A percentile compares a stretch with the other conserved stretches of the same genome.
phyloP scores from a whole-genome alignment of 2,113 vertebrate genomes.

The Mugil cephalus region DNA sequence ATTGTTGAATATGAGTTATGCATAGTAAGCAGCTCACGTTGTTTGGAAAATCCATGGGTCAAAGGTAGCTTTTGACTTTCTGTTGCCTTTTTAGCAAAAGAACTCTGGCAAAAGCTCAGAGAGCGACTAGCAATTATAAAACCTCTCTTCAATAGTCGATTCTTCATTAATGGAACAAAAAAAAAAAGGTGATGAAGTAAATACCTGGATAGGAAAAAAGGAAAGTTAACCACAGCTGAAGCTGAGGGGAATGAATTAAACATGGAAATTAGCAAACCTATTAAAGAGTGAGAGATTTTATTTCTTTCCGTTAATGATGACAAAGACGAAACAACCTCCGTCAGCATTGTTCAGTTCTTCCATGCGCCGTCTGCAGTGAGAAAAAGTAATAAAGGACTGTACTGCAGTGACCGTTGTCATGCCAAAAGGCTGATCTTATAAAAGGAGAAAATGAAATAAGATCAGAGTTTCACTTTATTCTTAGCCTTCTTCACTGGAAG shows the following conservation, averaged over 20 bases:
- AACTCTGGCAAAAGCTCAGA: background rate
- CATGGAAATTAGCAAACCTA: conserved; percentile 22
- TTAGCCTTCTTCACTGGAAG: background rate
- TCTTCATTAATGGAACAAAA: conserved; percentile 12
- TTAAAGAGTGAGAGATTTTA: conserved; percentile 7
- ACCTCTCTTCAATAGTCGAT: conserved; percentile 7
- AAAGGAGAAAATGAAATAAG: conserved; percentile 38
- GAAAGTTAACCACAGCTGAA: conserved; percentile 7
- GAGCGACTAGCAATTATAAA: conserved; percentile 5
- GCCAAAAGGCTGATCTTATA: conserved; percentile 24
- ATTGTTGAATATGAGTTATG: background rate
- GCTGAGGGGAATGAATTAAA: conserved; percentile 23
- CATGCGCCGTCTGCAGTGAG: background rate
- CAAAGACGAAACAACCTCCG: conserved; percentile 34
- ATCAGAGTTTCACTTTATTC: conserved; percentile 35
- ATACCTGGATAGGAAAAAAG: background rate
- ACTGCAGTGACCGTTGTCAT: background rate
- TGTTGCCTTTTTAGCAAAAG: conserved; percentile 31
- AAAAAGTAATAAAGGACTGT: background rate
- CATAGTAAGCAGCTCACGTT: conserved; percentile 22
- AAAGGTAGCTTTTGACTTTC: conserved; percentile 42
- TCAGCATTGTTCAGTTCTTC: conserved; percentile 43
- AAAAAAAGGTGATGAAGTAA: background rate
- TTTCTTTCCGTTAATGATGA: conserved; percentile 50
- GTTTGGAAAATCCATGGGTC: conserved; percentile 26